These are phyloP conservation scores for Andrena bucephala DNA, from an alignment of 2,888 invertebrate genomes.

Conservation along the genomic window DNA sequence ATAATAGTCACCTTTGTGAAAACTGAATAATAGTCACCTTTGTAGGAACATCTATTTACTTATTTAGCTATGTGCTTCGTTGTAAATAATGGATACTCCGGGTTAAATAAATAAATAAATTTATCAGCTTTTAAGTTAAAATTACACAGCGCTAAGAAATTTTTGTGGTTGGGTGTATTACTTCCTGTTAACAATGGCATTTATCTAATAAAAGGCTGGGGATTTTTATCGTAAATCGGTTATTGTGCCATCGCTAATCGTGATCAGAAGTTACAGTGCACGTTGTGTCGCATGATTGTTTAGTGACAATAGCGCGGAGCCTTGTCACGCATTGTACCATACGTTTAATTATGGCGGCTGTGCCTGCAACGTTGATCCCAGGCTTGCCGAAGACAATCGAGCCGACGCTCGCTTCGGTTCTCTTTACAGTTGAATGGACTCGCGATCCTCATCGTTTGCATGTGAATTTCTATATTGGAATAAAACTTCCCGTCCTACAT, in stretches of 20 bases:
- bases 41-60: too few species aligned
- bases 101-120: too few species aligned
- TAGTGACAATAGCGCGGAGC: conserved; percentile 18
- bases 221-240: conserved; percentile 18
- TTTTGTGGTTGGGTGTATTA: too few species aligned
- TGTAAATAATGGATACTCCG: too few species aligned
- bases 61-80: too few species aligned
- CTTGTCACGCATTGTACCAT: conserved; percentile 47
- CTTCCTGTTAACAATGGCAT: too few species aligned
- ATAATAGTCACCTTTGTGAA: too few species aligned
- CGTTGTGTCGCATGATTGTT: conserved; percentile 34
- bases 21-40: too few species aligned
- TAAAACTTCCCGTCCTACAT: conserved; percentile 44
- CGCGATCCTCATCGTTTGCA: conserved; percentile 57
- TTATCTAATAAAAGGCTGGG: background rate
- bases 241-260: conserved; percentile 22
- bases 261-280: conserved; percentile 33
- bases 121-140: too few species aligned
- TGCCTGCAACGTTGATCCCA: conserved; percentile 33
- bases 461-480: conserved; percentile 58
- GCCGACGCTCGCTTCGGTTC: conserved; percentile 37
- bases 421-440: conserved; percentile 42
- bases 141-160: too few species aligned
- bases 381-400: conserved; percentile 55
- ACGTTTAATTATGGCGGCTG: conserved; percentile 58